Base-by-base conservation (phyloP, 2,888 invertebrate species). In the Leptinotarsa juncta region DNA sequence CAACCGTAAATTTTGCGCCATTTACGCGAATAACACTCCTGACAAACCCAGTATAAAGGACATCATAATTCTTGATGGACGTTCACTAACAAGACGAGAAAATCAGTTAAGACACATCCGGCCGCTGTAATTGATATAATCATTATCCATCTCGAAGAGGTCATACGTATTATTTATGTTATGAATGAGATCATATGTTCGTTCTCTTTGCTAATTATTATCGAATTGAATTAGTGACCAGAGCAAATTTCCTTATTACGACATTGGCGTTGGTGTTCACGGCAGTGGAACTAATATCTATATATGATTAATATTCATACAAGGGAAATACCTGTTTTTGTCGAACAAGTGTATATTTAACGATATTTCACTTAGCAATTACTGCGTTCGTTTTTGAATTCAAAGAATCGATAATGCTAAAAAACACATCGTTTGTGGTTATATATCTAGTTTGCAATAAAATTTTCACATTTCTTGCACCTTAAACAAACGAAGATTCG, bases 51-150 rank as follows among this genome's bases (percentile, higher is more conserved):
- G 23, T 20, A 23, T 20, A 23, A 57, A 23, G 23, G 62, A n/a
- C n/a, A 12, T 18, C 7, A 42, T 62, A 32, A 62, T 62, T 32
- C 32, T 62, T 71, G 67, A 70, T 74, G 48, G 67, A 74, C 50
- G 65, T 72, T 42, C 71, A 60, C 76, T 71, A 73, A 77, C 78
- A 68, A 78, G 76, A 71, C 69, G 69, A 72, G 66, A 71, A 77
- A 77, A 73, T 77, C 72, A 71, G 67, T 77, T 77, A 75, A 74
- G 42, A 55, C 69, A 74, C 78, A 78, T 81, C 81, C 81, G 81
- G 80, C 67, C 73, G 53, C 65, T 67, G 78, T 80, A 81, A 81
- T 80, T 79, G 79, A 77, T 77, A 75, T 76, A 80, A 80, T 80
- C 80, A 77, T 78, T 73, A 74, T 75, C 73, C 73, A 71, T 70